These are phyloP conservation scores for Drosophila meridiana DNA, from an alignment of 2,888 invertebrate genomes.

Conservation along the genomic window DNA sequence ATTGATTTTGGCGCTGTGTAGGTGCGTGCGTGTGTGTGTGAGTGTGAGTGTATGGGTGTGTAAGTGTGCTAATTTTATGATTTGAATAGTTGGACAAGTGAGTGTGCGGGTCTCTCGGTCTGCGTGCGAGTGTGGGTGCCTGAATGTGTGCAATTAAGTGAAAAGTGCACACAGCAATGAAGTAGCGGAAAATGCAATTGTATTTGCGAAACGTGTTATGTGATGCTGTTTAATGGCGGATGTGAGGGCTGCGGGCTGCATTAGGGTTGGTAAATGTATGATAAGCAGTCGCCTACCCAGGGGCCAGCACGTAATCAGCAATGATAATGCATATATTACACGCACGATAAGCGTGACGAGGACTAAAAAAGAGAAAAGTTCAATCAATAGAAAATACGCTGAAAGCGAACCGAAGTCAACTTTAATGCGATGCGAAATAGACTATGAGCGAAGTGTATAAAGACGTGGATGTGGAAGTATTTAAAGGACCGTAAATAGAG, in stretches of 20 bases:
- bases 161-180: conserved; percentile 71
- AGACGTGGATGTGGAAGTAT: neutral
- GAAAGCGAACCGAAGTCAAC: conserved; percentile 15
- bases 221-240: conserved; percentile 1
- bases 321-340: conserved; percentile 49
- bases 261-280: conserved; percentile 17
- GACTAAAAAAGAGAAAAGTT: neutral
- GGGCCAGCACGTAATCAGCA: conserved; percentile 47
- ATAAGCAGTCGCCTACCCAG: conserved; percentile 26
- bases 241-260: neutral
- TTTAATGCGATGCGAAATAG: neutral
- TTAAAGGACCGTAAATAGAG: neutral
- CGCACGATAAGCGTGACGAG: conserved; percentile 54
- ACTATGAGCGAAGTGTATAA: neutral
- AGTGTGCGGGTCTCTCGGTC: conserved; percentile 17
- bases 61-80: conserved; percentile 75
- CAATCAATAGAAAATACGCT: conserved; percentile 3
- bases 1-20: conserved; percentile 58
- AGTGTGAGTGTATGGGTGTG: conserved; percentile 33
- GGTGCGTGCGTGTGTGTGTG: conserved; percentile 7
- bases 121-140: conserved; percentile 24
- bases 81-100: conserved; percentile 58
- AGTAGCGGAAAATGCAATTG: conserved; percentile 70
- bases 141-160: conserved; percentile 76
- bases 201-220: conserved; percentile 53